Evolutionary conservation across 1,140 invertebrate species (phyloP).

Genomic region (Pseudachorutes palmiensis): DNA sequence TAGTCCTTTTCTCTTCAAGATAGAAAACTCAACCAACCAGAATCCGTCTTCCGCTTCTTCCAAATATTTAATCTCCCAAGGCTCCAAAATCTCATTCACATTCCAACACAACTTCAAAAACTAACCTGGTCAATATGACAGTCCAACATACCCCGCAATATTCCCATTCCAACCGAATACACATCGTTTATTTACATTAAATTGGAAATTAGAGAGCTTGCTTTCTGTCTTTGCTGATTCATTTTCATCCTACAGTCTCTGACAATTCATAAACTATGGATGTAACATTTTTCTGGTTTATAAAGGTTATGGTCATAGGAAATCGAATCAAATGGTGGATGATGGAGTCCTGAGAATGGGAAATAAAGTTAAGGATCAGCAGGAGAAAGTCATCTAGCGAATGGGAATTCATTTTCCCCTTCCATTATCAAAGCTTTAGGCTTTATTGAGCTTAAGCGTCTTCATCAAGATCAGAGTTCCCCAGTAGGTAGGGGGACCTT

Average conservation of each 20-base stretch:
- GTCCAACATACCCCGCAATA: neutral
- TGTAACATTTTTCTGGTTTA: too few species aligned
- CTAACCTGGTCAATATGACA: neutral
- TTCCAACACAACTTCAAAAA: neutral
- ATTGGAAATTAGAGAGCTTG: too few species aligned
- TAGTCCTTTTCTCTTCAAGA: neutral
- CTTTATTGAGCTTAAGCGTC: conserved; percentile 24
- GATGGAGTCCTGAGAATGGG: too few species aligned
- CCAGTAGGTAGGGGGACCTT: conserved; percentile 15
- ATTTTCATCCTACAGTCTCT: too few species aligned
- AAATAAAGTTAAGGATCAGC: too few species aligned
- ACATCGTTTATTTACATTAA: too few species aligned
- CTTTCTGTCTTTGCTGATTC: too few species aligned
- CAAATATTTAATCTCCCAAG: conserved; percentile 25
- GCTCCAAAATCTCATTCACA: neutral
- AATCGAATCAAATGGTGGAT: too few species aligned
- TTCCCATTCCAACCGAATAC: too few species aligned
- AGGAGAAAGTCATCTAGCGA: too few species aligned
- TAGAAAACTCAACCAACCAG: neutral
- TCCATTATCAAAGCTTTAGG: conserved; percentile 23
- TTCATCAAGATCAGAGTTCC: neutral
- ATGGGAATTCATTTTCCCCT: conserved; percentile 23
- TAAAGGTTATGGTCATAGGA: too few species aligned
- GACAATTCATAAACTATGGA: too few species aligned
- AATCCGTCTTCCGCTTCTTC: neutral